These are phyloP conservation scores for Gadopsis marmoratus DNA, from an alignment of 2,797 vertebrate genomes.

Conservation along the genomic window DNA sequence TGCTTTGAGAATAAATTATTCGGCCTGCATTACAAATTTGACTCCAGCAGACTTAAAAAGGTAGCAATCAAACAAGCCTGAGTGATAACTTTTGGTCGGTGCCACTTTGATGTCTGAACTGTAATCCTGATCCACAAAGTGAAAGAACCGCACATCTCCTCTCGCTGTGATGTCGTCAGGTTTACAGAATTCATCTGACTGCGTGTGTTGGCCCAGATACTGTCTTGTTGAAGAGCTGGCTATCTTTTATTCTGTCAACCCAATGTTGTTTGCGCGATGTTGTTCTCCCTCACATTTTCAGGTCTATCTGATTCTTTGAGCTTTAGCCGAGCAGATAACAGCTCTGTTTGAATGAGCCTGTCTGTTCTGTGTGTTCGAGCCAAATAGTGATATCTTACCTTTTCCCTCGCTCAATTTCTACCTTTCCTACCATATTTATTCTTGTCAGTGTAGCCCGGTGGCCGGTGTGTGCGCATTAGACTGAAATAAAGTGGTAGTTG, in stretches of 20 bases:
- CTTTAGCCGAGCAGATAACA: conserved; percentile 71
- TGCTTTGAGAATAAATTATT: neutral
- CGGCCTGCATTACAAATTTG: conserved; percentile 8
- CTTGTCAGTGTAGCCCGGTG: conserved; percentile 35
- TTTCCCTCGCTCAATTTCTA: conserved; percentile 49
- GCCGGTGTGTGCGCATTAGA: neutral
- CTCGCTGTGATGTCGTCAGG: conserved; percentile 58
- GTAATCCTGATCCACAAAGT: conserved; percentile 52
- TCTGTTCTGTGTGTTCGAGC: conserved; percentile 52
- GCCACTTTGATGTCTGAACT: conserved; percentile 55
- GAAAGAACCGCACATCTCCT: conserved; percentile 39
- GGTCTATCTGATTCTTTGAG: conserved; percentile 70
- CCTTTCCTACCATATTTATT: conserved; percentile 34
- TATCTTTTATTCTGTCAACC: conserved; percentile 71
- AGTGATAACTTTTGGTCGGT: conserved; percentile 17
- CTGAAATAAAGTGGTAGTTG: conserved; percentile 24
- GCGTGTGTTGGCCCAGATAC: conserved; percentile 56
- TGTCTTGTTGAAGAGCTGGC: conserved; percentile 61
- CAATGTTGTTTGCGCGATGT: conserved; percentile 60
- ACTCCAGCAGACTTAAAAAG: conserved; percentile 17
- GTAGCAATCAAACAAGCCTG: conserved; percentile 26
- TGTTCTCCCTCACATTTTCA: conserved; percentile 63
- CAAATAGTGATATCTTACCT: conserved; percentile 61
- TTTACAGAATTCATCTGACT: conserved; percentile 46
- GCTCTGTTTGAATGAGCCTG: conserved; percentile 63